Evolutionary conservation across 2,113 vertebrate genomes (phyloP).

Genomic region (Holacanthus passer): DNA sequence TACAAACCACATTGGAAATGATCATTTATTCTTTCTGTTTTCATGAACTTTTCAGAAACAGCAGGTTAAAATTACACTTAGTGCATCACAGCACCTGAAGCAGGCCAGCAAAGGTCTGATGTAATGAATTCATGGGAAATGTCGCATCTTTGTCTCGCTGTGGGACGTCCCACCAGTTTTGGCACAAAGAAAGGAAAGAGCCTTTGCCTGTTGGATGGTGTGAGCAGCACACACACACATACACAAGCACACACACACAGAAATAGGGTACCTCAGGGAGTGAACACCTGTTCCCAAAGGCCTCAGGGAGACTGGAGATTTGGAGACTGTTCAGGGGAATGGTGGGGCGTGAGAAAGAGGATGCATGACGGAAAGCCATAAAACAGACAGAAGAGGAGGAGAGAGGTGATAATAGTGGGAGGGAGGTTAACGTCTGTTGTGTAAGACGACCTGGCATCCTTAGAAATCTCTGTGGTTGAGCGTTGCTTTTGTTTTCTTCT

Average conservation of each 20-base stretch:
- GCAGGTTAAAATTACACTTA: neutral
- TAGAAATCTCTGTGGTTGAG: constrained; percentile 10
- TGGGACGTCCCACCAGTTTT: constrained; percentile 32
- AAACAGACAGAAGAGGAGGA: constrained; percentile 39
- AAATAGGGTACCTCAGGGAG: constrained; percentile 10
- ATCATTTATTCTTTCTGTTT: too few relatives aligned
- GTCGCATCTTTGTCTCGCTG: neutral
- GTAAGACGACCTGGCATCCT: constrained; percentile 1
- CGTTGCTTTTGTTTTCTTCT: constrained; percentile 25
- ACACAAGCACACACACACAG: neutral
- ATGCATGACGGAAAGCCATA: constrained; percentile 18
- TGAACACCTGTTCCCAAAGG: constrained; percentile 58
- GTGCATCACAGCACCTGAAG: neutral
- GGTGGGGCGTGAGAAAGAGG: constrained; percentile 33
- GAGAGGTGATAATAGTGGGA: constrained; percentile 12
- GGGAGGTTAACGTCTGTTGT: constrained; percentile 6
- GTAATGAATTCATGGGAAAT: neutral
- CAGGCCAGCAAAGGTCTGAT: neutral
- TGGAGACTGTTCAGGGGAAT: neutral
- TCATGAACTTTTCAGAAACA: neutral
- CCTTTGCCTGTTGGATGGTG: neutral
- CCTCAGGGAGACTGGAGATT: constrained; percentile 30
- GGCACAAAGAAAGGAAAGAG: constrained; percentile 20
- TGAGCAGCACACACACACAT: neutral
- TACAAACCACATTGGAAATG: too few relatives aligned